Evolutionary conservation across 2,797 vertebrate genomes (phyloP).

Genomic region (Meda fulgida): DNA sequence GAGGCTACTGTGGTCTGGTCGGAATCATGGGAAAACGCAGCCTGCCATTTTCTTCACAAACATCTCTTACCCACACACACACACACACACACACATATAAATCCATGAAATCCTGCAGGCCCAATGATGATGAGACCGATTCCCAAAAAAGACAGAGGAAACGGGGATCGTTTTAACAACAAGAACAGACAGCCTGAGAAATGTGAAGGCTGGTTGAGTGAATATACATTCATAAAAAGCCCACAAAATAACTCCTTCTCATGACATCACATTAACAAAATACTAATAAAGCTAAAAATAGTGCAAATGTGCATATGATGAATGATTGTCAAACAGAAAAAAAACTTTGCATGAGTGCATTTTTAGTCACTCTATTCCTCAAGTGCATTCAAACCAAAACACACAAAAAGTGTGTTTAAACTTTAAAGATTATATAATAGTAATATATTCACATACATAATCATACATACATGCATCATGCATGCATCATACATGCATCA

Average conservation of each 20-base stretch:
- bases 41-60: not conserved
- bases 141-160: slow-evolving; percentile 20
- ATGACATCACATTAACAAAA: slow-evolving; percentile 18
- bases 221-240: slow-evolving; percentile 6
- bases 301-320: slow-evolving; percentile 8
- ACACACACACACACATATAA: slow-evolving; percentile 34
- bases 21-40: slow-evolving; percentile 26
- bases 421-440: not conserved
- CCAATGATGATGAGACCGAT: not conserved
- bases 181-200: slow-evolving; percentile 12
- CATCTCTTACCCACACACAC: slow-evolving; percentile 40
- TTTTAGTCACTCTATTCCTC: not conserved
- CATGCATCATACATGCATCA: no score
- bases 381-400: not conserved
- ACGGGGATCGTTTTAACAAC: not conserved
- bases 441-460: not conserved
- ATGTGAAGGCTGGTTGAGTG: not conserved
- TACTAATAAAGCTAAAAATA: slow-evolving; percentile 31
- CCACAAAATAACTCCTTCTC: slow-evolving; percentile 27
- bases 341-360: no score
- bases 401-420: not conserved
- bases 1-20: slow-evolving; percentile 39
- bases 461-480: no score
- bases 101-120: slow-evolving; percentile 5
- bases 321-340: not conserved